Percentiles rank a stretch among this genome's conserved stretches.
Conservation (phyloP, 1,140 invertebrate genomes). For the Monochamus saltuarius region DNA sequence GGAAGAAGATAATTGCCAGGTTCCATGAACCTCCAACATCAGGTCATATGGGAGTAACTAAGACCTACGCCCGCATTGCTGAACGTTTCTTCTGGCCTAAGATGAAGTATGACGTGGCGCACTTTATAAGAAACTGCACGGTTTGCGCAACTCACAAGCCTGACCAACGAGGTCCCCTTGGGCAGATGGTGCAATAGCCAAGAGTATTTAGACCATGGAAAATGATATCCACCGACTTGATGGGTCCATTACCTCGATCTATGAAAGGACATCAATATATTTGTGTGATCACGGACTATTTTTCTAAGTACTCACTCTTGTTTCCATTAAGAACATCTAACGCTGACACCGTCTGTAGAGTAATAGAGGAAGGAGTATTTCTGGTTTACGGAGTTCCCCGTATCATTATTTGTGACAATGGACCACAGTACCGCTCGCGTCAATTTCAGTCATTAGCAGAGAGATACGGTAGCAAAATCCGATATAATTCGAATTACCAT, state of each 20-base stretch:
- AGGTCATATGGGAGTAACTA: conserved; percentile 41
- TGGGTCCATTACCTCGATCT: conserved; percentile 38
- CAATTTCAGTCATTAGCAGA: conserved; percentile 23
- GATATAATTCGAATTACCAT: conserved; percentile 32
- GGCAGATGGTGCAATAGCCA: conserved; percentile 36
- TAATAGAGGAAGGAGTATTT: conserved; percentile 32
- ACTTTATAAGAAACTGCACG: conserved; percentile 36
- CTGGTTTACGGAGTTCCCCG: conserved; percentile 27
- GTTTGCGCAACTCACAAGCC: conserved; percentile 38
- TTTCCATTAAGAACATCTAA: conserved; percentile 22
- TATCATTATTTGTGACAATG: conserved; percentile 38
- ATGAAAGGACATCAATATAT: conserved; percentile 40
- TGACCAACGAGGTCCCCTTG: conserved; percentile 30
- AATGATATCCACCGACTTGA: conserved; percentile 13
- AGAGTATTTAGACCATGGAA: conserved; percentile 11
- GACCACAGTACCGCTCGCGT: conserved; percentile 27
- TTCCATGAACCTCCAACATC: conserved; percentile 21
- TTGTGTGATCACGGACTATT: conserved; percentile 45
- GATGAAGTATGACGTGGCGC: conserved; percentile 34
- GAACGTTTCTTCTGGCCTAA: conserved; percentile 43
- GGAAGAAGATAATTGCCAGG: conserved; percentile 17
- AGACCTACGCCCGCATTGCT: conserved; percentile 31
- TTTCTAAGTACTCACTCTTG: conserved; percentile 38
- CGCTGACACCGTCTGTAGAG: conserved; percentile 16
- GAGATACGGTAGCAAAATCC: conserved; percentile 17